These are phyloP conservation scores for Zophobas morio DNA, from an alignment of 1,140 invertebrate species.

Conservation along the genomic window DNA sequence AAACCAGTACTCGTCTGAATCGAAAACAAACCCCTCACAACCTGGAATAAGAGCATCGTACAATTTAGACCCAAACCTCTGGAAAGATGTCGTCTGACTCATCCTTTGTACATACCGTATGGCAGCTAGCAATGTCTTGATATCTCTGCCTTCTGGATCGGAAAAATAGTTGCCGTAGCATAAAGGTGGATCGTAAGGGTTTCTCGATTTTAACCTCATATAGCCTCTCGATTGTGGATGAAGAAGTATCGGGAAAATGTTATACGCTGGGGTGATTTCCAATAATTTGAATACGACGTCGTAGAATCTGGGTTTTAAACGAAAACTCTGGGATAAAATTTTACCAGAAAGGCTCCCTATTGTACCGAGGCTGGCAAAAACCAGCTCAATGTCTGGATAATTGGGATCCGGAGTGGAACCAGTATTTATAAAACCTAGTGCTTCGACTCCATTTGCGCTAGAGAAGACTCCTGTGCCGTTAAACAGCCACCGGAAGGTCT, in stretches of 20 bases:
- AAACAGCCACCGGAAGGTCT: slow-evolving; percentile 52
- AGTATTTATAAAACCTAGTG: slow-evolving; percentile 69
- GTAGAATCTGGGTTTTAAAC: slow-evolving; percentile 16
- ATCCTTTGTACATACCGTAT: slow-evolving; percentile 50
- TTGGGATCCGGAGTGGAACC: slow-evolving; percentile 63
- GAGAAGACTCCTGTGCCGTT: slow-evolving; percentile 56
- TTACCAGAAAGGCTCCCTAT: slow-evolving; percentile 56
- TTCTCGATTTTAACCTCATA: slow-evolving; percentile 75
- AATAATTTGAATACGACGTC: slow-evolving; percentile 35
- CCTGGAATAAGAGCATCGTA: slow-evolving; percentile 46
- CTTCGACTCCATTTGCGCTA: slow-evolving; percentile 69
- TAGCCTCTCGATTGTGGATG: slow-evolving; percentile 82
- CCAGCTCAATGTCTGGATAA: slow-evolving; percentile 75
- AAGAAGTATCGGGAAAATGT: slow-evolving; percentile 79
- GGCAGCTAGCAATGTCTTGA: slow-evolving; percentile 48
- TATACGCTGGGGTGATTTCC: slow-evolving; percentile 54
- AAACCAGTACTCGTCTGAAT: slow-evolving; percentile 56
- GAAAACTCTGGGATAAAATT: slow-evolving; percentile 44
- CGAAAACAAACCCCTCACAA: slow-evolving; percentile 50
- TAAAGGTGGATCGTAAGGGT: slow-evolving; percentile 80
- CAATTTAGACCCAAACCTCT: slow-evolving; percentile 41
- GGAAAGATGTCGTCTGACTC: slow-evolving; percentile 45
- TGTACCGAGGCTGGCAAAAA: slow-evolving; percentile 65
- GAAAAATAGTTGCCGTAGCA: slow-evolving; percentile 75
- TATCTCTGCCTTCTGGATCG: slow-evolving; percentile 70